A percentile compares a stretch with the other conserved stretches of the same genome.
phyloP scores from a whole-genome alignment of 1,140 invertebrate species.

The Charaxes varanes region DNA sequence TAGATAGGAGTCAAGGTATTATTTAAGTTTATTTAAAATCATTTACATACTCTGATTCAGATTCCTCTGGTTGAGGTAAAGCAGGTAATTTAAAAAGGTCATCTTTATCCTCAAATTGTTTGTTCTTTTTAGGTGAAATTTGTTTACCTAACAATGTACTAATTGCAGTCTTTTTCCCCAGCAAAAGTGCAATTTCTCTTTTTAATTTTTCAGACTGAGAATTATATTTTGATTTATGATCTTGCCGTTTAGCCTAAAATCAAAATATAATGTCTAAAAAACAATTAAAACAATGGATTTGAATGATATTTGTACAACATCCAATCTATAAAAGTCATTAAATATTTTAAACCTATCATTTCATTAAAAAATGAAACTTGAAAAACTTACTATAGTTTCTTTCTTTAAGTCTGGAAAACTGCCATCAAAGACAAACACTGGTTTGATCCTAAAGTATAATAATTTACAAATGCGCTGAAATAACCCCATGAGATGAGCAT shows the following conservation, averaged over 20 bases:
- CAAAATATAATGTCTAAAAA: too few relatives aligned
- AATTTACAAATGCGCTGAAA: slow-evolving; percentile 97
- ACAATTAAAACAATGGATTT: too few relatives aligned
- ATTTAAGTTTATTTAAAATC: slow-evolving; percentile 3
- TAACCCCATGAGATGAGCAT: slow-evolving; percentile 94
- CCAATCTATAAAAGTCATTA: too few relatives aligned
- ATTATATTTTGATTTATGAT: slow-evolving; percentile 82
- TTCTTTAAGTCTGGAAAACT: slow-evolving; percentile 92
- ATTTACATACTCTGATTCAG: slow-evolving; percentile 58
- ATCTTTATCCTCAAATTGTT: slow-evolving; percentile 57
- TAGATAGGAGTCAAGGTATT: too few relatives aligned
- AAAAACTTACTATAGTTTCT: slow-evolving; percentile 90
- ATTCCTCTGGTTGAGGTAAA: slow-evolving; percentile 63
- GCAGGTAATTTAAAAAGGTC: slow-evolving; percentile 86
- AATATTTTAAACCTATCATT: too few relatives aligned
- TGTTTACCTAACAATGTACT: slow-evolving; percentile 76
- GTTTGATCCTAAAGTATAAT: slow-evolving; percentile 95
- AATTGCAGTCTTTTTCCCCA: slow-evolving; percentile 77
- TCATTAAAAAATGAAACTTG: too few relatives aligned
- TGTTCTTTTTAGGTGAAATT: slow-evolving; percentile 66
- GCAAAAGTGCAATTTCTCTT: slow-evolving; percentile 79
- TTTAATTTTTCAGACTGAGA: slow-evolving; percentile 83
- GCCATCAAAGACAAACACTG: slow-evolving; percentile 99
- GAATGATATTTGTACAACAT: too few relatives aligned
- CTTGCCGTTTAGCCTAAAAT: slow-evolving; percentile 83